Evolutionary conservation across 2,888 invertebrate genomes (phyloP).

Genomic region (Lomographa bimaculata): DNA sequence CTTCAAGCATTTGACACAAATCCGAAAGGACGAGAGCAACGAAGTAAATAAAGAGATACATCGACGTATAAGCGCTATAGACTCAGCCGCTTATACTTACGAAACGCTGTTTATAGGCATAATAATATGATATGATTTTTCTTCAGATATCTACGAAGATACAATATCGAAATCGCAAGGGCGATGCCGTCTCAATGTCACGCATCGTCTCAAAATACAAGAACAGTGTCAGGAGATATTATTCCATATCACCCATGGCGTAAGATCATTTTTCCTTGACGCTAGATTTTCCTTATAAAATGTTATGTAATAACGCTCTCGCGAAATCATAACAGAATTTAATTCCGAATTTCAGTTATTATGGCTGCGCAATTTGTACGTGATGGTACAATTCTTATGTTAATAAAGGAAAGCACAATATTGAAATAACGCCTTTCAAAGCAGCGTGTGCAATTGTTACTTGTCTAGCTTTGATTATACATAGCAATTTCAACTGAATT

Average conservation of each 20-base stretch:
- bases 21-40: conserved; percentile 6
- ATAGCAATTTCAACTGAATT: too few species aligned
- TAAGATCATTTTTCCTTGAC: conserved; percentile 14
- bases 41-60: conserved; percentile 8
- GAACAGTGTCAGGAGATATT: conserved; percentile 7
- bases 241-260: conserved; percentile 13
- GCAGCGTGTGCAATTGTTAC: too few species aligned
- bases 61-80: background rate
- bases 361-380: conserved; percentile 20
- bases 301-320: conserved; percentile 25
- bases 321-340: conserved; percentile 33
- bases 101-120: conserved; percentile 15
- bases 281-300: conserved; percentile 21
- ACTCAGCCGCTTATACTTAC: conserved; percentile 6
- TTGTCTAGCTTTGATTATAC: too few species aligned
- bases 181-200: conserved; percentile 34
- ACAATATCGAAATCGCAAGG: conserved; percentile 38
- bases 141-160: conserved; percentile 18
- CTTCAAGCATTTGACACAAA: conserved; percentile 11
- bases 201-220: conserved; percentile 16
- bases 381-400: conserved; percentile 18
- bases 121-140: conserved; percentile 21
- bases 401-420: conserved; percentile 4
- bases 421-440: too few species aligned
- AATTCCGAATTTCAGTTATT: conserved; percentile 29